Base-by-base conservation (phyloP, 2,797 vertebrate genomes). In the Melanotaenia nigrans region DNA sequence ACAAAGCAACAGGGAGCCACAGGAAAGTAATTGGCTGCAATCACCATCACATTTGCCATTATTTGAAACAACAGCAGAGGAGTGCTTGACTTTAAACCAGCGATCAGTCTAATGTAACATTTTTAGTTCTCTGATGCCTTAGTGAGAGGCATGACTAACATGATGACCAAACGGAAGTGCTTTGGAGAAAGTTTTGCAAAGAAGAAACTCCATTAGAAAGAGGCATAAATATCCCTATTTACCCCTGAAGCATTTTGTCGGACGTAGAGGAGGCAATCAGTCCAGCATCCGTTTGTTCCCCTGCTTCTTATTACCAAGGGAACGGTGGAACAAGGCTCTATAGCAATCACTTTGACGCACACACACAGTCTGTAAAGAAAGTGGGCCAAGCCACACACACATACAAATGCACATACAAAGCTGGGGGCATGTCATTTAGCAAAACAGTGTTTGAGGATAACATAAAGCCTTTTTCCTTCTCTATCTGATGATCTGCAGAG, bases 21-120 rank as follows among this genome's bases (percentile, higher is more conserved):
- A 57, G 65, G 75, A 83, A 84, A 70, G 76, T 82, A 90, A 92
- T 87, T 82, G 76, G 51, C 79, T 82, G 81, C 75, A 89, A 89
- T 89, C 88, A 92, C 80, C 69, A 82, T 90, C 83, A 80, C 68
- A 87, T 81, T 82, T 79, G 58, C 72, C 9, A 38, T 71, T 62
- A 86, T 83, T 87, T 72, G 56, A 75, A 74, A 76, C 20, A 85
- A 54, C 66, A 69, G 83, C 24, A 68, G 83, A 84, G 79, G 73
- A 73, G 73, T 74, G 35, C 42, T 69, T 47, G 70, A 86, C 73
- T 84, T 82, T 89, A 75, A 65, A 89, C 62, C 73, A 71, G 32
- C 45, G 67, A 73, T 78, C 61, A 65, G 61, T 35, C 77, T 77
- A 68, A 75, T 36, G 65, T 47, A 65, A 74, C 57, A 42, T 32